Base-by-base conservation (phyloP, 2,797 vertebrate species). In the Pipistrellus kuhlii region DNA sequence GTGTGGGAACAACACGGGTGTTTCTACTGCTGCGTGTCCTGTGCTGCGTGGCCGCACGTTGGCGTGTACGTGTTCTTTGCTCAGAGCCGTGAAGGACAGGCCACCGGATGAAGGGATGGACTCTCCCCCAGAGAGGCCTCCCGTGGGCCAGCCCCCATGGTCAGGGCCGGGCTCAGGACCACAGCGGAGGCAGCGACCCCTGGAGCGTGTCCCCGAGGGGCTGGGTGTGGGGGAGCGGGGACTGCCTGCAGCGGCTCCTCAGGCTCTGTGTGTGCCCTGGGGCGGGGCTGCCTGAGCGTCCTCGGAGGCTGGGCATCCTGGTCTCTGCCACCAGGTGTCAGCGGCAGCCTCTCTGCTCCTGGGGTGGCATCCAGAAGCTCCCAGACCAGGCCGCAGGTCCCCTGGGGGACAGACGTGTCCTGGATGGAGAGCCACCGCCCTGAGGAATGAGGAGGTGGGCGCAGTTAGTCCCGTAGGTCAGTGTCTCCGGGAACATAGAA, bases 31-130 rank as follows among this genome's bases (percentile, higher is more conserved):
- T 30, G 10, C 2, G 6, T 1, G 3, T 32, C n/a, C 85, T 53
- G 35, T 71, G 30, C 55, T 81, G 80, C 20, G 46, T 35, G 4
- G 21, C 41, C 1, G 18, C 30, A 35, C 5, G 4, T 20, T 21
- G 62, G 62, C 14, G 66, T 38, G 30, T 8, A 4, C 17, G 2
- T 8, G 46, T 11, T 57, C 51, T 84, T 93, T 82, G 32, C 32
- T 72, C 30, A 41, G 41, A 85, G 84, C 23, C 66, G 3, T 6
- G 7, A 10, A 59, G 59, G 59, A 32, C 41, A 6, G 13, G 35
- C 17, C 23, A 66, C 14, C 1, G 0, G 0, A 1, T 0, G 14
- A 59, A 4, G 3, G 30, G 75, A 82, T 15, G 55, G 30, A 0
- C 62, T 48, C 86, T 83, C 14, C 30, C 20, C 0, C n/a, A 20